Percentiles rank a stretch among this genome's conserved stretches.
These are phyloP conservation scores for Bombylius discolor DNA, from an alignment of 2,888 invertebrate genomes.

Conservation along the genomic window DNA sequence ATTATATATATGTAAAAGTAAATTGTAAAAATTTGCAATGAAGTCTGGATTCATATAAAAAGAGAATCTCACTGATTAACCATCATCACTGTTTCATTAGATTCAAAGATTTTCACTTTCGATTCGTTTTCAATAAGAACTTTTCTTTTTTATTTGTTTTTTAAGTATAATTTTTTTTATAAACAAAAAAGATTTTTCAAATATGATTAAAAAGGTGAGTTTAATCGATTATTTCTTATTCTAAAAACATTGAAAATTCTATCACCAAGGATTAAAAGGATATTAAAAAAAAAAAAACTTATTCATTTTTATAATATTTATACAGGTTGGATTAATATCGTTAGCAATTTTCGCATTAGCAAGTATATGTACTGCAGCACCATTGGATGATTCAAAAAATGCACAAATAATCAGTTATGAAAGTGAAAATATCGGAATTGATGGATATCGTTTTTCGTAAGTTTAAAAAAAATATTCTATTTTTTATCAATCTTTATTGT, in stretches of 20 bases:
- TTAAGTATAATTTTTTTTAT: no score
- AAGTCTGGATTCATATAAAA: not conserved
- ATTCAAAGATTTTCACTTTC: not conserved
- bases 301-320: not conserved
- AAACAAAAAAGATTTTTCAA: no score
- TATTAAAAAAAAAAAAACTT: no score
- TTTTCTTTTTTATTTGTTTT: no score
- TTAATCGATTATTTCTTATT: no score
- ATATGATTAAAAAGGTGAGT: no score
- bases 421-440: conserved; percentile 3
- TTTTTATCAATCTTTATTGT: no score
- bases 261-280: no score
- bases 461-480: not conserved
- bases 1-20: no score
- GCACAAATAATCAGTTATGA: conserved; percentile 2
- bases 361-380: not conserved
- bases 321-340: not conserved
- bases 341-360: not conserved
- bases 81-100: not conserved
- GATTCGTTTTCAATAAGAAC: not conserved
- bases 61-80: not conserved
- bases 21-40: no score
- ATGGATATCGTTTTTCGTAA: not conserved
- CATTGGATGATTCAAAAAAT: conserved; percentile 15
- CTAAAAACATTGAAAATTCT: no score